Percentiles rank a stretch among this genome's conserved stretches.
These are phyloP conservation scores for Ctenomys sociabilis DNA, from an alignment of 2,113 vertebrate species.

Conservation along the genomic window DNA sequence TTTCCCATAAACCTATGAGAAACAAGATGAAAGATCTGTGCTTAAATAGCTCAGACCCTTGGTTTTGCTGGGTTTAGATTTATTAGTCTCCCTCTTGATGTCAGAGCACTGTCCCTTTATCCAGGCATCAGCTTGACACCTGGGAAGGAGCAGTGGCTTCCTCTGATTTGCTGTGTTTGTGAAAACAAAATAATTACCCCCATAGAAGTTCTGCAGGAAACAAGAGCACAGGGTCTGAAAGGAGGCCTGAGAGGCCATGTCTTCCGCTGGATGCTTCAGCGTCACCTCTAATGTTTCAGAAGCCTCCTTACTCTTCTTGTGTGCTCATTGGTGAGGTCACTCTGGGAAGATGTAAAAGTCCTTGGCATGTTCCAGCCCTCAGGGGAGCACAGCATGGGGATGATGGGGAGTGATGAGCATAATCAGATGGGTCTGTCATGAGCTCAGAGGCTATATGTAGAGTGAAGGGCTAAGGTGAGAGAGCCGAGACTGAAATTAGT, in stretches of 20 bases:
- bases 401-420: neutral
- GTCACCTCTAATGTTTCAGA: neutral
- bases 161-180: conserved; percentile 27
- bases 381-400: neutral
- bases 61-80: neutral
- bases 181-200: neutral
- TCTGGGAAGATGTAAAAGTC: neutral
- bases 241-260: neutral
- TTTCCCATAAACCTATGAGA: neutral
- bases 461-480: neutral
- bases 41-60: neutral
- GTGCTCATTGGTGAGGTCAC: neutral
- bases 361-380: neutral
- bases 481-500: neutral
- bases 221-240: neutral
- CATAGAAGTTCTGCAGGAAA: neutral
- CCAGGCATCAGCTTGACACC: conserved; percentile 13
- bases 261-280: neutral
- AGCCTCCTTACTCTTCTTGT: neutral
- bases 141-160: neutral
- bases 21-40: neutral
- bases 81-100: neutral
- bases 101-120: neutral
- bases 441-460: neutral
- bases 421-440: neutral